These are phyloP conservation scores for Apolygus lucorum DNA, from an alignment of 1,140 invertebrate species.

Conservation along the genomic window DNA sequence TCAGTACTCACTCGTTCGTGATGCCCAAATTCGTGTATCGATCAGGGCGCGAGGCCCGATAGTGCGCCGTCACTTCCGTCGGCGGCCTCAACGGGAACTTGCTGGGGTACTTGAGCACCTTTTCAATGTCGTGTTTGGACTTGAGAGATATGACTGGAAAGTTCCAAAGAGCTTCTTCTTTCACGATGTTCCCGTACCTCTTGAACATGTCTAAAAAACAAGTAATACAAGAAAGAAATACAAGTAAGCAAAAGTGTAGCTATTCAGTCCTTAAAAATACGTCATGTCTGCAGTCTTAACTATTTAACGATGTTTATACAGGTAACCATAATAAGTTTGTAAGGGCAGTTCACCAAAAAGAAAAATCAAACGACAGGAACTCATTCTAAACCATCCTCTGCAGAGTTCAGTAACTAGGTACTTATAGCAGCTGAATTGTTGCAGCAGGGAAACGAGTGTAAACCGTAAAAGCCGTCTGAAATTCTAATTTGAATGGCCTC, in stretches of 20 bases:
- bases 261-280: too few relatives aligned
- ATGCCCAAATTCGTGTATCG: conserved; percentile 69
- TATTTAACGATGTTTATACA: too few relatives aligned
- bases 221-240: conserved; percentile 6
- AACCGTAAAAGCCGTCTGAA: too few relatives aligned
- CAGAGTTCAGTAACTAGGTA: too few relatives aligned
- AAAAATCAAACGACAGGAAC: too few relatives aligned
- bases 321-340: too few relatives aligned
- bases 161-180: conserved; percentile 66
- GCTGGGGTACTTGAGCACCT: conserved; percentile 56
- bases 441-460: too few relatives aligned
- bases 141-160: conserved; percentile 66
- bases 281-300: too few relatives aligned
- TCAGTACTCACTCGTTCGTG: conserved; percentile 61
- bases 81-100: conserved; percentile 71
- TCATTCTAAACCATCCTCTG: too few relatives aligned
- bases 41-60: conserved; percentile 62
- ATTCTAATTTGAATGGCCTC: too few relatives aligned
- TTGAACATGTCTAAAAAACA: conserved; percentile 57
- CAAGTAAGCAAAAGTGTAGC: conserved; percentile 19
- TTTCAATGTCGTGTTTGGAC: conserved; percentile 64
- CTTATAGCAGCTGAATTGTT: too few relatives aligned
- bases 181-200: conserved; percentile 64
- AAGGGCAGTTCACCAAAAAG: too few relatives aligned
- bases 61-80: conserved; percentile 69